Percentiles rank a stretch among this genome's conserved stretches.
phyloP scores from a whole-genome alignment of 2,888 invertebrate genomes.

The Bimastos eiseni region DNA sequence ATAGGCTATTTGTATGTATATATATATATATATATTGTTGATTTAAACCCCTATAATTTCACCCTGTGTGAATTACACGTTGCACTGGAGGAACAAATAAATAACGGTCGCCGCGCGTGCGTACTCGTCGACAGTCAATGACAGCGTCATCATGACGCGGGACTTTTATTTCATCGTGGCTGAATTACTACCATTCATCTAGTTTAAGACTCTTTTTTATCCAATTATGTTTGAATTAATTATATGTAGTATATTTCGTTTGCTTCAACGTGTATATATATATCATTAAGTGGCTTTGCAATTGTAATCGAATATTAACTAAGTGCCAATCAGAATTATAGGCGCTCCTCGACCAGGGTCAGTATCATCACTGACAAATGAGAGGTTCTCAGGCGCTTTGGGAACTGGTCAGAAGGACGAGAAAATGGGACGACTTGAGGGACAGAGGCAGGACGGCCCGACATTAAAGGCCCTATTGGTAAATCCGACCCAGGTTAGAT shows the following conservation, averaged over 20 bases:
- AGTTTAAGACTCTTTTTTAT: neutral
- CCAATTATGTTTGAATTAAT: neutral
- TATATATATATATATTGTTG: neutral
- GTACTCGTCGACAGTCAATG: neutral
- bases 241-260: no score
- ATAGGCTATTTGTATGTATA: neutral
- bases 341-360: no score
- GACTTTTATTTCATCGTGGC: neutral
- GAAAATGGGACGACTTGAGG: no score
- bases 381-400: no score
- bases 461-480: no score
- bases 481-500: no score
- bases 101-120: neutral
- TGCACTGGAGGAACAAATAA: neutral
- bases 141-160: neutral
- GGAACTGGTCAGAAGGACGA: no score
- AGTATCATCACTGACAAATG: no score
- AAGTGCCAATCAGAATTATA: no score
- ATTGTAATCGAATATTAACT: no score
- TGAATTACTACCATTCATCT: neutral
- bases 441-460: no score
- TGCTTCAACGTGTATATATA: neutral
- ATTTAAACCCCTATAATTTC: neutral
- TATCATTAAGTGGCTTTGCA: no score
- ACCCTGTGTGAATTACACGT: neutral